phyloP scores from a whole-genome alignment of 2,113 vertebrate genomes.

The Recurvirostra avosetta region DNA sequence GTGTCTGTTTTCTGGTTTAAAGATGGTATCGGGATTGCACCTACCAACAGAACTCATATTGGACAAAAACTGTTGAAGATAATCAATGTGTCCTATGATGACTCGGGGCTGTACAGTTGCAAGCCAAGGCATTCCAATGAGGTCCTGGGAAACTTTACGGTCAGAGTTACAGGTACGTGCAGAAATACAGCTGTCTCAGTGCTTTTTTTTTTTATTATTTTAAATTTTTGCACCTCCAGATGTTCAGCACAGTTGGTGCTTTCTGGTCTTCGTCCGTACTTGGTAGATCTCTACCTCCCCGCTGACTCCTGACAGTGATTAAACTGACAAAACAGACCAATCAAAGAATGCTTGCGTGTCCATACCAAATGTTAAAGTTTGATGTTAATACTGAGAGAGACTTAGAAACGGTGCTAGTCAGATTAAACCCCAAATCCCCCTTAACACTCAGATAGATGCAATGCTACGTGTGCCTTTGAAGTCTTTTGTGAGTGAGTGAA shows the following conservation, averaged over 20 bases:
- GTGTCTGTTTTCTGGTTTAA: slow-evolving; percentile 85
- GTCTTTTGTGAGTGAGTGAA: background rate
- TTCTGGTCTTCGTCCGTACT: background rate
- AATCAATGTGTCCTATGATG: slow-evolving; percentile 87
- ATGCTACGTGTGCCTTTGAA: background rate
- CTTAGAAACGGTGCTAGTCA: background rate
- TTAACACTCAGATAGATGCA: background rate
- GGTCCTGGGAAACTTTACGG: slow-evolving; percentile 86
- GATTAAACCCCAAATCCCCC: background rate
- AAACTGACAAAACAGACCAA: background rate
- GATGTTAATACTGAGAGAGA: background rate
- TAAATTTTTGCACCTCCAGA: background rate
- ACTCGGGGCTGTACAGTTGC: slow-evolving; percentile 88
- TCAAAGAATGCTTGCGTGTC: background rate
- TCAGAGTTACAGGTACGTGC: slow-evolving; percentile 84
- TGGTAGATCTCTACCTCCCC: background rate
- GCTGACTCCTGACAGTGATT: background rate
- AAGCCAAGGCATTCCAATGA: slow-evolving; percentile 74
- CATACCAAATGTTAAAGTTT: background rate
- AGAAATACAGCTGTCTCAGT: background rate
- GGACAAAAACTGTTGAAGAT: slow-evolving; percentile 82
- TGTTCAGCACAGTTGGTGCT: background rate
- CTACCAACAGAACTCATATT: slow-evolving; percentile 80
- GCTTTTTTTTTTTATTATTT: no score
- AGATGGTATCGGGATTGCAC: slow-evolving; percentile 76